Evolutionary conservation across 2,888 invertebrate genomes (phyloP), one percentile per base, ranked within the genome.

Genomic region (Galerucella calmariensis): DNA sequence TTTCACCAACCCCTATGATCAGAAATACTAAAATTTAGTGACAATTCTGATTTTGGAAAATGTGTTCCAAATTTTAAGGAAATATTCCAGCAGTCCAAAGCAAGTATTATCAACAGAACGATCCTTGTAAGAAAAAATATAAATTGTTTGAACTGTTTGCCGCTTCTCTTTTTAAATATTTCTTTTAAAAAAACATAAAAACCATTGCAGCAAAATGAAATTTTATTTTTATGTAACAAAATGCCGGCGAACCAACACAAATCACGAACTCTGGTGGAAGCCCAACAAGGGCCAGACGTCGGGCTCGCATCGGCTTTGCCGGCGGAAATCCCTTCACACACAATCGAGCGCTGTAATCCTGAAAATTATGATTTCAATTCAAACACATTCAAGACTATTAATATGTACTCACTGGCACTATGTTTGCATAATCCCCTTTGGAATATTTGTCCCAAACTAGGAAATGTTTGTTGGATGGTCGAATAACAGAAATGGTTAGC

Each of bases 321-420:
- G 59, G 48, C 72, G 62, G 53, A 74, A 72, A 75, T 75, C 69
- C 72, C 69, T 75, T 69, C 72, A 75, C 72, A 73, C 75, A 73
- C 72, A 75, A 75, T 73, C 73, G 69, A 69, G 72, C 72, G 65
- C 69, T 59, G 68, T 75, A 75, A 75, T 72, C 69, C 72, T 53
- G 75, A 75, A 75, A 75, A 75, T 75, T 72, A 75, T 75, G 72
- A 75, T 75, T 75, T 69, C 72, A 72, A 75, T 75, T 69, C 75
- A 75, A 75, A 75, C 75, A 75, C 75, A 72, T 75, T 72, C 72
- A 72, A 75, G 75, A 75, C 72, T 75, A 75, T 72, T 75, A 75
- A 66, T 73, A 75, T 66, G 75, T 75, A 75, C 66, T 75, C 69
- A 66, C 66, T 59, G 72, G 27, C 66, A 66, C 72, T 51, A 65